Evolutionary conservation across 2,888 invertebrate species (phyloP).

Genomic region (Chymomyza caudatula): DNA sequence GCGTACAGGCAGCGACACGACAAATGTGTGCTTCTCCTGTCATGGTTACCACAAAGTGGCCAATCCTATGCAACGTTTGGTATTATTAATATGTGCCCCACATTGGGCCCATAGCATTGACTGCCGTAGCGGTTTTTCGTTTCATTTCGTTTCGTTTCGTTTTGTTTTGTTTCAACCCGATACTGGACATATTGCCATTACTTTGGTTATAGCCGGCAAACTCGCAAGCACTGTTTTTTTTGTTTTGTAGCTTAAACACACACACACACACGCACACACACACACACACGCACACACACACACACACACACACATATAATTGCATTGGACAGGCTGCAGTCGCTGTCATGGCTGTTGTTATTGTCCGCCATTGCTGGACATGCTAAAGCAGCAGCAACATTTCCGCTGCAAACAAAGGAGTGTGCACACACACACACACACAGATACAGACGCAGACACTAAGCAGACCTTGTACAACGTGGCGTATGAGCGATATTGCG

Average conservation of each 20-base stretch:
- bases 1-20: not conserved
- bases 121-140: not conserved
- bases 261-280: constrained; percentile 28
- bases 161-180: not conserved
- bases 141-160: not conserved
- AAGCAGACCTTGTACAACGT: constrained; percentile 60
- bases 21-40: not conserved
- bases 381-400: not conserved
- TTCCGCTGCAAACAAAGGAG: not conserved
- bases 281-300: constrained; percentile 31
- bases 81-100: not conserved
- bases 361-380: not conserved
- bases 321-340: not conserved
- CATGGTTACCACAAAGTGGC: not conserved
- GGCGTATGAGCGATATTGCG: constrained; percentile 36
- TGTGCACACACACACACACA: not conserved
- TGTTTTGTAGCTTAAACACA: not conserved
- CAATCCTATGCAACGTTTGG: not conserved
- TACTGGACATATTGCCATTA: not conserved
- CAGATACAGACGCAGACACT: constrained; percentile 45
- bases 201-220: not conserved
- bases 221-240: not conserved
- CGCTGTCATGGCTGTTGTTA: not conserved
- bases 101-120: not conserved
- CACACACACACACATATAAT: not conserved